A percentile compares a stretch with the other conserved stretches of the same genome.
phyloP scores from a whole-genome alignment of 2,113 vertebrate species.

The Cathartes aura region DNA sequence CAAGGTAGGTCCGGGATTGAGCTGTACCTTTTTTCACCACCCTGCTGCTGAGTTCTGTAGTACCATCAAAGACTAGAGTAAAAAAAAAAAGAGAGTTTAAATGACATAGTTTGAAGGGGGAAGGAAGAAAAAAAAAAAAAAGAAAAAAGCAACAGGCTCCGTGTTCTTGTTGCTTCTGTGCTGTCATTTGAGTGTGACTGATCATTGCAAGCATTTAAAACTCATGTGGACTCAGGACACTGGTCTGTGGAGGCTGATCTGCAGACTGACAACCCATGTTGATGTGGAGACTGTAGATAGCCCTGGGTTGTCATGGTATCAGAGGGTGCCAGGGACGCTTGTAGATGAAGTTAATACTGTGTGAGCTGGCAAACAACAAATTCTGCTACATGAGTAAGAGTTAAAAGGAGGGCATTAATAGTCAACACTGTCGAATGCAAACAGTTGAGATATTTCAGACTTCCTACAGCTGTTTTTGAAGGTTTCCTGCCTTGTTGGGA shows the following conservation, averaged over 20 bases:
- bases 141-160: not conserved
- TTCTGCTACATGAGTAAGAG: not conserved
- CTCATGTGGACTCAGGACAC: rapidly evolving
- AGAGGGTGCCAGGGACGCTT: not conserved
- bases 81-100: not conserved
- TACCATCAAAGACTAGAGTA: not conserved
- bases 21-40: not conserved
- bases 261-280: rapidly evolving
- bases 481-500: not conserved
- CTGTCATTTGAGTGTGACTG: not conserved
- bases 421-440: not conserved
- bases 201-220: not conserved
- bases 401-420: not conserved
- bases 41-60: not conserved
- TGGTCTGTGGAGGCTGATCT: not conserved
- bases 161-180: not conserved
- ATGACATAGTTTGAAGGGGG: rapidly evolving
- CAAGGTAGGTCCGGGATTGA: not conserved
- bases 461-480: not conserved
- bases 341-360: not conserved
- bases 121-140: not conserved
- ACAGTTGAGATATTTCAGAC: not conserved
- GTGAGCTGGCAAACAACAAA: not conserved
- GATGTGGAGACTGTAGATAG: not conserved
- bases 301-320: not conserved